Conservation (phyloP, 2,888 invertebrate genomes). For the Plebejus argus region DNA sequence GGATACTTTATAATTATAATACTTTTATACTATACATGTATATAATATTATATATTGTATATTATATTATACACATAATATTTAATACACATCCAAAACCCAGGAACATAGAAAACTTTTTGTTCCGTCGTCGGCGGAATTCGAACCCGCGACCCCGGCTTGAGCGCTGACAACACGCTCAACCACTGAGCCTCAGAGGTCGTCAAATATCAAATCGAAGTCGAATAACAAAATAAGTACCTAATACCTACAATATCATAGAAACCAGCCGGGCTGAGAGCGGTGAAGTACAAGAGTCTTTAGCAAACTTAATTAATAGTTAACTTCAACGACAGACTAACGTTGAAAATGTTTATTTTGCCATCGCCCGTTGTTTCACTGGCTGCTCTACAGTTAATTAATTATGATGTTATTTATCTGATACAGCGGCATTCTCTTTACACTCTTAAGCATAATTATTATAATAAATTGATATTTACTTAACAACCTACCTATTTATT, state of each 20-base stretch:
- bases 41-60: too few relatives aligned
- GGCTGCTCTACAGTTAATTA: neutral
- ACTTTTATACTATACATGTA: too few relatives aligned
- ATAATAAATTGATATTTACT: neutral
- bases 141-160: too few relatives aligned
- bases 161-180: too few relatives aligned
- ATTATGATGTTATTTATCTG: constrained; percentile 17
- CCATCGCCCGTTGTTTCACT: neutral
- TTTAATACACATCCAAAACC: too few relatives aligned
- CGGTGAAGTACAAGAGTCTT: constrained; percentile 33
- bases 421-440: neutral
- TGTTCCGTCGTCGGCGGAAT: too few relatives aligned
- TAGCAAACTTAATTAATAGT: constrained; percentile 35
- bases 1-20: too few relatives aligned
- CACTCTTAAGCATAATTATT: neutral
- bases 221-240: neutral
- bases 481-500: neutral
- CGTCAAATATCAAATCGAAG: neutral
- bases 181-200: neutral
- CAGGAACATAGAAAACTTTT: too few relatives aligned
- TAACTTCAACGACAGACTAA: constrained; percentile 24
- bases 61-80: too few relatives aligned
- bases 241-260: neutral
- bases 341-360: constrained; percentile 18
- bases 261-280: constrained; percentile 1